Percentiles rank a stretch among this genome's conserved stretches.
Evolutionary conservation across 1,140 invertebrate genomes (phyloP).

Genomic region (Nephila pilipes): DNA sequence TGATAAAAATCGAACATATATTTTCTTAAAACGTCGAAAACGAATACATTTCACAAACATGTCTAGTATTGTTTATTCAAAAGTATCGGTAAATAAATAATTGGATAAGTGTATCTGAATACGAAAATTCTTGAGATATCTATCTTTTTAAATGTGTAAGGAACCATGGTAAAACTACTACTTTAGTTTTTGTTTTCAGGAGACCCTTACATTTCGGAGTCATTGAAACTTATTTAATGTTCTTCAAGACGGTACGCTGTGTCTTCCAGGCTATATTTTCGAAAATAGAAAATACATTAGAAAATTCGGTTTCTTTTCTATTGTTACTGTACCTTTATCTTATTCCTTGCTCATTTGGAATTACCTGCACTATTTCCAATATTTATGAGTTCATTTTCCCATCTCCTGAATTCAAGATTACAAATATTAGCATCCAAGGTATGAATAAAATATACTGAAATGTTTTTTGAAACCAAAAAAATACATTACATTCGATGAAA

Average conservation of each 20-base stretch:
- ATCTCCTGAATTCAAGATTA: neutral
- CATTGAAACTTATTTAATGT: slow-evolving; percentile 17
- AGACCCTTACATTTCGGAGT: neutral
- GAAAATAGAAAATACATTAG: neutral
- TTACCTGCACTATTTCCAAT: slow-evolving; percentile 24
- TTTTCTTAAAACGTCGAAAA: neutral
- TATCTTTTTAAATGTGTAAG: neutral
- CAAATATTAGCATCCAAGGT: neutral
- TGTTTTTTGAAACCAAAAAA: neutral
- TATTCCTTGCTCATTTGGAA: slow-evolving; percentile 24
- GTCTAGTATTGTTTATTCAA: neutral
- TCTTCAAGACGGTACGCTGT: neutral
- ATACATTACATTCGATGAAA: neutral
- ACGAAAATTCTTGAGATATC: neutral
- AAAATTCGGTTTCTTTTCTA: neutral
- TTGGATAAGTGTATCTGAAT: neutral
- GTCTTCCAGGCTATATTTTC: neutral
- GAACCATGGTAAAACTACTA: neutral
- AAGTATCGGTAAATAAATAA: slow-evolving; percentile 1
- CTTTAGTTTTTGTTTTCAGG: neutral
- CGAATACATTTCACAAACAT: neutral
- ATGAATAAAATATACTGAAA: slow-evolving; percentile 21
- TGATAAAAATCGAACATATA: no score
- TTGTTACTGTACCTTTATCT: neutral
- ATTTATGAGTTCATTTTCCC: slow-evolving; percentile 37